phyloP scores from a whole-genome alignment of 2,797 vertebrate genomes.

The Rhodeus uyekii region DNA sequence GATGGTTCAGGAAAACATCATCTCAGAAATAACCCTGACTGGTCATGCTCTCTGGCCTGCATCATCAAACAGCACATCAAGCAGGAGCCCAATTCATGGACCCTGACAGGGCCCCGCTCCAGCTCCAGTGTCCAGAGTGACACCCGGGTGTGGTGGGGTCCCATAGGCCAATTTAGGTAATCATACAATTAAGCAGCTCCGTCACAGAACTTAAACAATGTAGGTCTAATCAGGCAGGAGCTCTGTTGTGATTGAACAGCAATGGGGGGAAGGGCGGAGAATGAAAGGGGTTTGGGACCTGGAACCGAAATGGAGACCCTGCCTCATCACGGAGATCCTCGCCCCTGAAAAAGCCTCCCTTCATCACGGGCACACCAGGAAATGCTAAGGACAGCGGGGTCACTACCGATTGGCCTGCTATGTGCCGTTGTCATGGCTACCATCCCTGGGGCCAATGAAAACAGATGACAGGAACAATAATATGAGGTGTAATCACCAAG shows the following conservation, averaged over 20 bases:
- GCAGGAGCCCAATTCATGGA: conserved; percentile 64
- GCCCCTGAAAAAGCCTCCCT: conserved; percentile 87
- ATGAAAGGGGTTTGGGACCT: conserved; percentile 76
- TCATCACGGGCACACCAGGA: conserved; percentile 91
- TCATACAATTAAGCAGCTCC: conserved; percentile 85
- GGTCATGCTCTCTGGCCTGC: conserved; percentile 72
- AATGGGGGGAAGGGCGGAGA: conserved; percentile 70
- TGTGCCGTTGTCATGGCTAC: conserved; percentile 93
- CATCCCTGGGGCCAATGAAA: conserved; percentile 90
- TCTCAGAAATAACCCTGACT: conserved; percentile 62
- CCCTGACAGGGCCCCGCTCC: conserved; percentile 79
- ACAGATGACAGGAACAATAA: conserved; percentile 91
- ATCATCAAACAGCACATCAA: conserved; percentile 81
- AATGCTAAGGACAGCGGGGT: conserved; percentile 92
- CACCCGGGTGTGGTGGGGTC: conserved; percentile 60
- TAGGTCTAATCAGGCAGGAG: conserved; percentile 81
- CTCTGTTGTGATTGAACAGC: conserved; percentile 78
- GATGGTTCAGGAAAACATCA: conserved; percentile 60
- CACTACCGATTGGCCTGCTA: conserved; percentile 87
- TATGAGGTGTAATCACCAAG: conserved; percentile 78
- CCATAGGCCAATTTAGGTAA: conserved; percentile 81
- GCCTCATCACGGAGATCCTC: conserved; percentile 94
- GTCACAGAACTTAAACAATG: conserved; percentile 85
- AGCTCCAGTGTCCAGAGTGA: conserved; percentile 64
- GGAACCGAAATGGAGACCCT: conserved; percentile 90